phyloP scores from a whole-genome alignment of 2,888 invertebrate species.

The Cheilosia urbana region DNA sequence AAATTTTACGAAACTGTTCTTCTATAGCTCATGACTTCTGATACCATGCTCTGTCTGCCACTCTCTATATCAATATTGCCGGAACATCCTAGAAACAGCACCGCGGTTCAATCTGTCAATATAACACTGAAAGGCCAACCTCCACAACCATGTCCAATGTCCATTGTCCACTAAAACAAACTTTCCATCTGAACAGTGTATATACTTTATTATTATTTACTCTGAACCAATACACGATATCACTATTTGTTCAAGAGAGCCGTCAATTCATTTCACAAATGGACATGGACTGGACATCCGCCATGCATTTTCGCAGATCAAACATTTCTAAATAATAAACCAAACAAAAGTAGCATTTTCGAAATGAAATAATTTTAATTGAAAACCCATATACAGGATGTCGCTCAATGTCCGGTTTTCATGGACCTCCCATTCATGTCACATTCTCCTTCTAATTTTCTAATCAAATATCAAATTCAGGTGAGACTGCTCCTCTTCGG shows the following conservation, averaged over 20 bases:
- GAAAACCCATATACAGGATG: not conserved
- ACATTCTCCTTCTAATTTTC: not conserved
- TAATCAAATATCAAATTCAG: conserved; percentile 11
- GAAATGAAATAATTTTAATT: conserved; percentile 20
- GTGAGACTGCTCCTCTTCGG: not conserved
- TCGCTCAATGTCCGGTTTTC: not conserved
- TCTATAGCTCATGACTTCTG: no score
- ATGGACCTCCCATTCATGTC: not conserved
- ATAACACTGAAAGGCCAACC: no score
- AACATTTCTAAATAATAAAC: conserved; percentile 7
- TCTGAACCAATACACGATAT: no score
- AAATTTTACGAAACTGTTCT: no score
- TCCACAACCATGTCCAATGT: no score
- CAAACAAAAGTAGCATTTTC: not conserved
- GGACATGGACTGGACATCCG: not conserved
- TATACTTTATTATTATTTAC: no score
- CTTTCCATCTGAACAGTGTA: no score
- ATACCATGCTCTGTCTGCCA: no score
- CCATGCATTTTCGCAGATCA: not conserved
- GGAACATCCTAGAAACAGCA: no score
- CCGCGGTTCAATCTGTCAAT: no score
- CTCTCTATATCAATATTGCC: no score
- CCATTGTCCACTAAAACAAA: no score
- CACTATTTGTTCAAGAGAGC: not conserved
- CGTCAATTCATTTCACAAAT: not conserved